Evolutionary conservation across 1,140 invertebrate species (phyloP).

Genomic region (Ruditapes philippinarum): DNA sequence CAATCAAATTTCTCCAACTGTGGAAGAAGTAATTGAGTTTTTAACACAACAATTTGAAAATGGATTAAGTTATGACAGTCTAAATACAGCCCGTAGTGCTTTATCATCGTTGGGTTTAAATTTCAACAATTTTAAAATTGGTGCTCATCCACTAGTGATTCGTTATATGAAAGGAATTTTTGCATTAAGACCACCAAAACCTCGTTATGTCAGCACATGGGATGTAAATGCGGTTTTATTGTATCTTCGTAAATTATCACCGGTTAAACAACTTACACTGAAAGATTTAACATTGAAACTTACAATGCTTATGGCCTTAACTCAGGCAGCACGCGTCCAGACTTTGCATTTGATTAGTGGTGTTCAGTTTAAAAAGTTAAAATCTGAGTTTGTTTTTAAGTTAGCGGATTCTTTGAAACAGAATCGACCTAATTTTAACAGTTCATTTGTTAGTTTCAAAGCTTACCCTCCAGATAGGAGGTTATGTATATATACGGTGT

Average conservation of each 20-base stretch:
- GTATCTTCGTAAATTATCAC: neutral
- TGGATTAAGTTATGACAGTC: constrained; percentile 28
- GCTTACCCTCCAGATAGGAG: constrained; percentile 47
- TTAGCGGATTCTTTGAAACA: no score
- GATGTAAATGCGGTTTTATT: no score
- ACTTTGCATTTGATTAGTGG: neutral
- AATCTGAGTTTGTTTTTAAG: no score
- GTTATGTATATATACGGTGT: constrained; percentile 23
- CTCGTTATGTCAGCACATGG: neutral
- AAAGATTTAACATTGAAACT: constrained; percentile 1
- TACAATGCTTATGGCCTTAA: neutral
- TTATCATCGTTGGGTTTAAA: no score
- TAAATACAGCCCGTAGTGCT: constrained; percentile 37
- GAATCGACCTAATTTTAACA: constrained; percentile 27
- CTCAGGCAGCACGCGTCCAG: neutral
- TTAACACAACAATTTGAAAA: constrained; percentile 46
- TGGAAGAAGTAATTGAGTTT: constrained; percentile 51
- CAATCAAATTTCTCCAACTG: neutral
- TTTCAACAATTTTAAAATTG: no score
- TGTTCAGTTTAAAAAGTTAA: neutral
- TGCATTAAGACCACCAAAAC: no score
- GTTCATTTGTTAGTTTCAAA: constrained; percentile 17
- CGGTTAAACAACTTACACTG: neutral
- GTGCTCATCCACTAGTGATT: no score
- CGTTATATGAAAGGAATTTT: no score